These are phyloP conservation scores for Drosophila littoralis DNA, from an alignment of 1,140 invertebrate genomes.

Conservation along the genomic window DNA sequence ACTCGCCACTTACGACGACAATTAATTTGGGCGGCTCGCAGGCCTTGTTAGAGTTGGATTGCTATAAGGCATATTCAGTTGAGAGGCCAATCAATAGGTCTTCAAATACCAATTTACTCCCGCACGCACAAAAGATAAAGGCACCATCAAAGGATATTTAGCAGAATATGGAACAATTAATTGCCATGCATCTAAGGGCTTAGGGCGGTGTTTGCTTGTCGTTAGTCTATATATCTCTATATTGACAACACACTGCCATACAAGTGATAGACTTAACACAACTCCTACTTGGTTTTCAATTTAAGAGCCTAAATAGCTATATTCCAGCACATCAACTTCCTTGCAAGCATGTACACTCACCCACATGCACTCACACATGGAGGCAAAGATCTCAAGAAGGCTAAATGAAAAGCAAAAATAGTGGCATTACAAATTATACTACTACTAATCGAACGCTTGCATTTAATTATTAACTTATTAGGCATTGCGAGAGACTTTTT, in stretches of 20 bases:
- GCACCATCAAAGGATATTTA: constrained; percentile 55
- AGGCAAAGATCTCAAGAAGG: constrained; percentile 26
- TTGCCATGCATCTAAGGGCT: constrained; percentile 36
- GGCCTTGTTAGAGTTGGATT: constrained; percentile 24
- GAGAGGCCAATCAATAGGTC: constrained; percentile 29
- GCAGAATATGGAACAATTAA: constrained; percentile 42
- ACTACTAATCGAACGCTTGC: constrained; percentile 9
- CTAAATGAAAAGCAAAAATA: constrained; percentile 12
- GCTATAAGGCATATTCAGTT: constrained; percentile 22
- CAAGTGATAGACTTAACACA: constrained; percentile 52
- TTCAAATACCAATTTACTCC: constrained; percentile 26
- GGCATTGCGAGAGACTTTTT: neutral
- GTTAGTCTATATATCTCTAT: constrained; percentile 37
- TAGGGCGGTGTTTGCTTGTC: constrained; percentile 43
- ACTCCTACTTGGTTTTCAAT: neutral
- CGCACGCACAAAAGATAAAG: constrained; percentile 35
- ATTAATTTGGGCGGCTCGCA: constrained; percentile 5
- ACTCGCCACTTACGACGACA: constrained; percentile 2
- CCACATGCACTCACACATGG: neutral
- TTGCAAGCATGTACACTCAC: constrained; percentile 2
- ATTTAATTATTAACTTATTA: constrained; percentile 12
- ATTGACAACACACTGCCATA: constrained; percentile 62
- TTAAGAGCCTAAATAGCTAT: neutral
- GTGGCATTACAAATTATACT: constrained; percentile 7
- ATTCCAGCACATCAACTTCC: constrained; percentile 8